Conservation (phyloP, 2,797 vertebrate genomes). For the Paguma larvata region DNA sequence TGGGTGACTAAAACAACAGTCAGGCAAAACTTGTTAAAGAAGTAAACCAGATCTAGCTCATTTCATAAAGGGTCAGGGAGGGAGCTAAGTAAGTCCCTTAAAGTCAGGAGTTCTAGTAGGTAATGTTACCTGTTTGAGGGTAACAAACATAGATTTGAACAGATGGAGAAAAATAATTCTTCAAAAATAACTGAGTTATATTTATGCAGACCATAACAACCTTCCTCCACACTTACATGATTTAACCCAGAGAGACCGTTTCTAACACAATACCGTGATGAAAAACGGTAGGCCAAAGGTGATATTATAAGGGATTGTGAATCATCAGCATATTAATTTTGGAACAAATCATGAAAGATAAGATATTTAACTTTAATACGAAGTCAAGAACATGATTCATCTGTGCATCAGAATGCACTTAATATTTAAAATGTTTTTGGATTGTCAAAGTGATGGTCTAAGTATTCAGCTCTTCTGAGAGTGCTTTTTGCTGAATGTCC, state of each 20-base stretch:
- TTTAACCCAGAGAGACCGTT: constrained; percentile 52
- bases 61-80: neutral
- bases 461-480: neutral
- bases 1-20: constrained; percentile 11
- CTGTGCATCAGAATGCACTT: constrained; percentile 38
- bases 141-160: constrained; percentile 53
- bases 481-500: neutral
- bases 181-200: constrained; percentile 63
- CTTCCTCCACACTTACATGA: constrained; percentile 49
- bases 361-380: constrained; percentile 41
- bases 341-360: constrained; percentile 59
- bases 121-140: constrained; percentile 39
- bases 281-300: constrained; percentile 63
- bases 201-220: constrained; percentile 54
- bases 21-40: constrained; percentile 58
- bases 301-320: constrained; percentile 53
- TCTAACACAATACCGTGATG: constrained; percentile 26
- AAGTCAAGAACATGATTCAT: constrained; percentile 67
- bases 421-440: constrained; percentile 28
- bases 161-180: constrained; percentile 70
- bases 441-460: neutral
- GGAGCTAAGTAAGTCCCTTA: neutral
- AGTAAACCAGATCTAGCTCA: constrained; percentile 55
- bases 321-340: constrained; percentile 74
- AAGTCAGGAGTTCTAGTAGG: constrained; percentile 49